These are phyloP conservation scores for Acleris sparsana DNA, from an alignment of 2,888 invertebrate species.

Conservation along the genomic window DNA sequence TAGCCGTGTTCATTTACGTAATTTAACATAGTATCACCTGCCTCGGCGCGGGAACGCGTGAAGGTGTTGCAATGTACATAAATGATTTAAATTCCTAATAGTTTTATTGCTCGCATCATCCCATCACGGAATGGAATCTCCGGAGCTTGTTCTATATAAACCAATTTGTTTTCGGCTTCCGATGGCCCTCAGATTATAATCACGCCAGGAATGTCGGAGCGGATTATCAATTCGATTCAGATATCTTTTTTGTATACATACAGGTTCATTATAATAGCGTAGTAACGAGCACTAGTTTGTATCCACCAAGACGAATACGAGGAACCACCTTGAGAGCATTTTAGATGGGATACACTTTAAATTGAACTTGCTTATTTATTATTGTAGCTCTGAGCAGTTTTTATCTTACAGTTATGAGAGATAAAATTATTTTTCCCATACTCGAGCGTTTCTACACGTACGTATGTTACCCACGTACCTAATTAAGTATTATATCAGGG, in stretches of 20 bases:
- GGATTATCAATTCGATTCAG: slow-evolving; percentile 67
- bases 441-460: slow-evolving; percentile 1
- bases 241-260: slow-evolving; percentile 49
- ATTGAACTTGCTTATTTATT: slow-evolving; percentile 34
- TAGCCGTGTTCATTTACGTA: slow-evolving; percentile 5
- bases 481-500: slow-evolving; percentile 39
- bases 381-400: slow-evolving; percentile 8
- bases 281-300: slow-evolving; percentile 43
- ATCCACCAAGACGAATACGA: slow-evolving; percentile 24
- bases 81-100: slow-evolving; percentile 51
- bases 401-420: slow-evolving; percentile 26
- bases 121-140: slow-evolving; percentile 46
- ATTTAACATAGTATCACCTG: slow-evolving; percentile 13
- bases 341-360: slow-evolving; percentile 44
- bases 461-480: slow-evolving; percentile 36
- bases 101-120: slow-evolving; percentile 46
- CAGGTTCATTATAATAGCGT: slow-evolving; percentile 45
- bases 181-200: slow-evolving; percentile 61
- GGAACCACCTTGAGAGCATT: slow-evolving; percentile 44
- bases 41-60: slow-evolving; percentile 9
- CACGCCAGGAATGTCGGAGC: slow-evolving; percentile 63
- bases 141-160: slow-evolving; percentile 50
- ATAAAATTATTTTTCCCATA: slow-evolving; percentile 15
- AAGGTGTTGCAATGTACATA: slow-evolving; percentile 39
- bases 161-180: slow-evolving; percentile 71